Conservation (phyloP, 2,888 invertebrate genomes). For the Agonum fuliginosum region DNA sequence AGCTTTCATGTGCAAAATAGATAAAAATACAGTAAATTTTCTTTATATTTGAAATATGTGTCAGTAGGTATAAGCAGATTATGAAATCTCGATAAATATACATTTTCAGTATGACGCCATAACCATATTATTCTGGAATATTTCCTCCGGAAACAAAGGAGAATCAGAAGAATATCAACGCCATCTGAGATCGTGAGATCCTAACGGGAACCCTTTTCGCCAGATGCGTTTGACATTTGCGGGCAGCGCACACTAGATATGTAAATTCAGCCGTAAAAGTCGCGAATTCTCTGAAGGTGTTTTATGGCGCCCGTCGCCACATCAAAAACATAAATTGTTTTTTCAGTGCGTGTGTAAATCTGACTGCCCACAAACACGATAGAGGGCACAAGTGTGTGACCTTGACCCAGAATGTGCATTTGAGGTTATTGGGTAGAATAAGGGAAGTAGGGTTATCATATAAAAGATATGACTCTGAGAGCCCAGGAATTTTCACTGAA, state of each 20-base stretch:
- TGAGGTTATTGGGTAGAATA: too few relatives aligned
- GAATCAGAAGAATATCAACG: slow-evolving; percentile 21
- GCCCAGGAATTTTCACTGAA: not conserved
- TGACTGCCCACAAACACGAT: slow-evolving; percentile 20
- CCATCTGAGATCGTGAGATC: slow-evolving; percentile 28
- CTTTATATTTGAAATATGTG: too few relatives aligned
- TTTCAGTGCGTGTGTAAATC: slow-evolving; percentile 45
- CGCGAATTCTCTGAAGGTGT: slow-evolving; percentile 45
- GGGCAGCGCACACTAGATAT: slow-evolving; percentile 42
- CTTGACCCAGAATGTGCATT: not conserved
- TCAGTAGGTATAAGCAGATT: too few relatives aligned
- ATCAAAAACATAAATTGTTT: slow-evolving; percentile 53
- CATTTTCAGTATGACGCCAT: not conserved
- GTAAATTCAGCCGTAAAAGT: slow-evolving; percentile 50
- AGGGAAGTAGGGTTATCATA: not conserved
- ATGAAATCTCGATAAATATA: slow-evolving; percentile 8
- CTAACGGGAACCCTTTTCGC: slow-evolving; percentile 14
- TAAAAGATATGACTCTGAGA: not conserved
- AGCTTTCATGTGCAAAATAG: too few relatives aligned
- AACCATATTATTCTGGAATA: slow-evolving; percentile 12
- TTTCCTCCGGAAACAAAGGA: not conserved
- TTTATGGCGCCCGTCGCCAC: slow-evolving; percentile 23
- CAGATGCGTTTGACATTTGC: slow-evolving; percentile 36
- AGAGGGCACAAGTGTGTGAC: not conserved
- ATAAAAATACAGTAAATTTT: too few relatives aligned